These are phyloP conservation scores for Miltochrista miniata DNA, from an alignment of 2,888 invertebrate species.

Conservation along the genomic window DNA sequence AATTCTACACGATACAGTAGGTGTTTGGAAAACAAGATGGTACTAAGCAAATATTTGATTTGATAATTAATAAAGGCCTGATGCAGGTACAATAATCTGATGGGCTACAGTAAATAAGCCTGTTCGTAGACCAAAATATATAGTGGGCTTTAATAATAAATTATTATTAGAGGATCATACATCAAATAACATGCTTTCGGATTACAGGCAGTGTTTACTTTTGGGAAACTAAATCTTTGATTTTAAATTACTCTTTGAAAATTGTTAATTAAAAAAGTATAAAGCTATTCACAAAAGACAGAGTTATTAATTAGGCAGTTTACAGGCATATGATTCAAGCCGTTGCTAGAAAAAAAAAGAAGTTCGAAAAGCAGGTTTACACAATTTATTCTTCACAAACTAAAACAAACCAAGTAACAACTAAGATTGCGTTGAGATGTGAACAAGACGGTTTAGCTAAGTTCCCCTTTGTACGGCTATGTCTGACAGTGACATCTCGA, in stretches of 20 bases:
- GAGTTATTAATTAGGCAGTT: too few relatives aligned
- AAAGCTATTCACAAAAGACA: too few relatives aligned
- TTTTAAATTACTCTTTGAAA: too few relatives aligned
- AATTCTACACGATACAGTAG: constrained; percentile 18
- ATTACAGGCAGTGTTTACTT: too few relatives aligned
- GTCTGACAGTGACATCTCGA: constrained; percentile 48
- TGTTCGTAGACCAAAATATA: background rate
- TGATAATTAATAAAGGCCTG: constrained; percentile 7
- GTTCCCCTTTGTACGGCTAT: constrained; percentile 36
- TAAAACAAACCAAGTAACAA: constrained; percentile 8
- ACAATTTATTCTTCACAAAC: too few relatives aligned
- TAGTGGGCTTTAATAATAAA: constrained; percentile 7
- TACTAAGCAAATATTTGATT: constrained; percentile 30
- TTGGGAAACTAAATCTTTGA: too few relatives aligned
- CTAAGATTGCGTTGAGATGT: constrained; percentile 24
- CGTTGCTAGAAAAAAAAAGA: too few relatives aligned
- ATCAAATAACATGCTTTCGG: too few relatives aligned
- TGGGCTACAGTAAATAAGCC: constrained; percentile 11
- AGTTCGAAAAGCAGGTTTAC: background rate
- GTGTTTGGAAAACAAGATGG: constrained; percentile 30
- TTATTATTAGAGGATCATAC: too few relatives aligned
- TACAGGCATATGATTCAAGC: too few relatives aligned
- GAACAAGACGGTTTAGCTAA: constrained; percentile 27
- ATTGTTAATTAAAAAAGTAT: too few relatives aligned
- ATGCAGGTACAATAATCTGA: constrained; percentile 15